Conservation (phyloP, 2,888 invertebrate species). For the Plagiodera versicolora region DNA sequence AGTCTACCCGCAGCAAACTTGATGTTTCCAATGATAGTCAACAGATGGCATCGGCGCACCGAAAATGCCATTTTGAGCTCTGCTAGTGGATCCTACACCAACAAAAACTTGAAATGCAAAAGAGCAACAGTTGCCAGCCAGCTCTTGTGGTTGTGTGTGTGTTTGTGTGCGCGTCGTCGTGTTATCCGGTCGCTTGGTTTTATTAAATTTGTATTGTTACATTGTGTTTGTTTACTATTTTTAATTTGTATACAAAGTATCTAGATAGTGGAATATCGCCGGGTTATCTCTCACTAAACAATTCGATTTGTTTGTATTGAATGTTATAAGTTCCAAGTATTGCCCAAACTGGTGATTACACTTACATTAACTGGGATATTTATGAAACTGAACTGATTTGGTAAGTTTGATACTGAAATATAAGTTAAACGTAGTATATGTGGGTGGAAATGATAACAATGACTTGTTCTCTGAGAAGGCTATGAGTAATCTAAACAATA, state of each 20-base stretch:
- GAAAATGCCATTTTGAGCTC: neutral
- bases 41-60: neutral
- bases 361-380: neutral
- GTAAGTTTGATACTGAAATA: neutral
- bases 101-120: conserved; percentile 36
- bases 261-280: neutral
- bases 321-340: neutral
- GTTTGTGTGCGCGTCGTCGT: conserved; percentile 21
- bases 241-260: neutral
- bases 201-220: conserved; percentile 13
- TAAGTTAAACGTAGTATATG: too few relatives aligned
- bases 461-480: too few relatives aligned
- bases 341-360: neutral
- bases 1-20: too few relatives aligned
- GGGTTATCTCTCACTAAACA: neutral
- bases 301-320: neutral
- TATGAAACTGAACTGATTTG: neutral
- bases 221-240: conserved; percentile 3
- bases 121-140: conserved; percentile 48
- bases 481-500: too few relatives aligned
- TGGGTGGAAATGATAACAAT: too few relatives aligned
- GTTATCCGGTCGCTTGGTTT: conserved; percentile 13
- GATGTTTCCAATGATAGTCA: too few relatives aligned
- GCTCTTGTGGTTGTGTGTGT: conserved; percentile 27
- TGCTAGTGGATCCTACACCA: conserved; percentile 2